Conservation (phyloP, 2,888 invertebrate genomes). For the Petrophora chlorosata region DNA sequence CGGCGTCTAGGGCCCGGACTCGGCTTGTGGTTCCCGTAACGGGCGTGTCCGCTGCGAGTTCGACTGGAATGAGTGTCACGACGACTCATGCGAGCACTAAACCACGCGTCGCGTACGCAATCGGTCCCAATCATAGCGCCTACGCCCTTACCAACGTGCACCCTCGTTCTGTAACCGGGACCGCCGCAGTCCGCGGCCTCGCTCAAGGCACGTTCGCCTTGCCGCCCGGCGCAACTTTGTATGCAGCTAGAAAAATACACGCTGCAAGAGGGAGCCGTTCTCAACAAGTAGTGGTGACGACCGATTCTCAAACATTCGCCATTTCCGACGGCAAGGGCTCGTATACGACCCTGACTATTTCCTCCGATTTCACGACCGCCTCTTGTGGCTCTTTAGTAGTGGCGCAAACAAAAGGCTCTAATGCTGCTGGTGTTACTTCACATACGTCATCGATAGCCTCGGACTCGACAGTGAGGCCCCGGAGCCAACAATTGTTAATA, state of each 20-base stretch:
- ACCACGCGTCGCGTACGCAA: neutral
- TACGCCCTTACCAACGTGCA: neutral
- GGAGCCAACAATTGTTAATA: slow-evolving; percentile 12
- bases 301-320: slow-evolving; percentile 8
- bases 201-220: slow-evolving; percentile 2
- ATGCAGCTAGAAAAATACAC: neutral
- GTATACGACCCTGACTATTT: slow-evolving; percentile 12
- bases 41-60: neutral
- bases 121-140: neutral
- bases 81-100: neutral
- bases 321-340: slow-evolving; percentile 6
- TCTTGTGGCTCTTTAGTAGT: neutral
- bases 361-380: slow-evolving; percentile 5
- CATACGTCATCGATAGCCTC: neutral
- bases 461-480: neutral
- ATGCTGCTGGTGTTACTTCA: neutral
- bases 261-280: neutral
- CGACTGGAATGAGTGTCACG: neutral
- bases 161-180: neutral
- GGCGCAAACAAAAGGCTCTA: slow-evolving; percentile 3
- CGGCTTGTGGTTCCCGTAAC: slow-evolving; percentile 1
- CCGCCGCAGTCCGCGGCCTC: neutral
- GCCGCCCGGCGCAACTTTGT: slow-evolving; percentile 9
- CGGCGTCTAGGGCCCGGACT: neutral
- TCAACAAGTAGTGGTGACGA: neutral